Base-by-base conservation (phyloP, 2,113 vertebrate species). In the Acanthochromis polyacanthus region DNA sequence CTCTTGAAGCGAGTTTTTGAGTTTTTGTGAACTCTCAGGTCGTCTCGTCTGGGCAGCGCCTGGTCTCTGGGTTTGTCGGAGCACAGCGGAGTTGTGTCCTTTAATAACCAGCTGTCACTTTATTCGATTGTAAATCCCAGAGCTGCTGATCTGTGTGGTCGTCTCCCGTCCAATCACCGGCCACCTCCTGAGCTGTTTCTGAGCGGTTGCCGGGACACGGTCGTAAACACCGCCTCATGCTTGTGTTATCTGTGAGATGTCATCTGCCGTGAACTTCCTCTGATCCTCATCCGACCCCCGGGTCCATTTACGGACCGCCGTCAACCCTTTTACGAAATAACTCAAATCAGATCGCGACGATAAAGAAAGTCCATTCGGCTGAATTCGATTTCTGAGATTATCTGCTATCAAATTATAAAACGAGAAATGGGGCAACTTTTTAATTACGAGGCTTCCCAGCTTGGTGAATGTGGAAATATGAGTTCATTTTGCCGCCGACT, bases 121-220 rank as follows among this genome's bases (percentile, higher is more conserved):
- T 81, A 83, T 83, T 84, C 17, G 57, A 81, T 85, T 86, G 72
- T 55, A 76, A 64, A 72, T 70, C 82, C 30, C 50, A 57, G 50
- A 22, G 38, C 73, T 22, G 48, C 22, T 17, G 59, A 38, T 67
- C 57, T 67, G 25, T 53, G 78, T 66, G 25, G 55, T 52, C 59
- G 59, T 25, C 83, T 58, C 65, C 32, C 10, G n/a, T 65, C 72
- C 65, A 81, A 59, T 81, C 81, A 62, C 10, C 38, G 17, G 7
- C 0, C 50, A 38, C 46, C 19, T 15, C 20, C 43, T 9, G 57
- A 71, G 70, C 10, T 48, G 55, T 74, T 20, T 73, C 28, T 57
- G 48, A 67, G 56, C 2, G 10, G 88, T 90, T 83, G 82, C 80
- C 11, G 8, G 61, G 82, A 90, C 48, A 80, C 82, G 0, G 64